Evolutionary conservation across 2,113 vertebrate genomes (phyloP).

Genomic region (Holacanthus passer): DNA sequence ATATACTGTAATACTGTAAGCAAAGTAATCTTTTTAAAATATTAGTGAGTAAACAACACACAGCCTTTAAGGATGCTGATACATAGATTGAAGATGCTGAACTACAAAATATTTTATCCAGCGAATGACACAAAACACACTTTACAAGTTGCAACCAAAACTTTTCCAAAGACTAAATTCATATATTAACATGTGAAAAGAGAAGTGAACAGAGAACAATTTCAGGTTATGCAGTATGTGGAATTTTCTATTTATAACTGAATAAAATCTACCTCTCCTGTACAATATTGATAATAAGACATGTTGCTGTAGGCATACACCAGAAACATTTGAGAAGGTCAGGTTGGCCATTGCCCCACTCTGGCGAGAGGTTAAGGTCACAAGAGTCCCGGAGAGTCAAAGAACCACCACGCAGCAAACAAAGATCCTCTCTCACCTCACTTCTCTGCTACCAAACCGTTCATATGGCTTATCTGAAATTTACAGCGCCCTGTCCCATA

Average conservation of each 20-base stretch:
- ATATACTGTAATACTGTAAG: background rate
- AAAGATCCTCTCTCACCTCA: slow-evolving; percentile 23
- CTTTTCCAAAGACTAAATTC: background rate
- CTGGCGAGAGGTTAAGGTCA: slow-evolving; percentile 70
- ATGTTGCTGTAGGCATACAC: slow-evolving; percentile 23
- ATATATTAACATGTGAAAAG: background rate
- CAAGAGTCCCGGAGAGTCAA: slow-evolving; percentile 51
- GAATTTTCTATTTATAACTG: slow-evolving; percentile 1
- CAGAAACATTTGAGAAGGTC: slow-evolving; percentile 66
- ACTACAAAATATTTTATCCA: background rate
- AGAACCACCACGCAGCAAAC: slow-evolving; percentile 33
- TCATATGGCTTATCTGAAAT: background rate
- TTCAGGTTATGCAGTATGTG: background rate
- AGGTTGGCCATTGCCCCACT: slow-evolving; percentile 47
- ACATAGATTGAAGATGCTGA: background rate
- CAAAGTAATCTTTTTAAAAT: background rate
- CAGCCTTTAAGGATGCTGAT: background rate
- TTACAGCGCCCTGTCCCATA: background rate
- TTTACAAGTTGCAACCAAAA: slow-evolving; percentile 1
- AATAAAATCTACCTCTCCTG: slow-evolving; percentile 16
- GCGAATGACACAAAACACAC: background rate
- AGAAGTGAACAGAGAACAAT: background rate
- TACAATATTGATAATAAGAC: slow-evolving; percentile 42
- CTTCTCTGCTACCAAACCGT: background rate
- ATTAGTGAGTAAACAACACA: background rate